Evolutionary conservation across 2,797 vertebrate genomes (phyloP), one percentile per base, ranked within the genome.

Genomic region (Coregonus sp.): DNA sequence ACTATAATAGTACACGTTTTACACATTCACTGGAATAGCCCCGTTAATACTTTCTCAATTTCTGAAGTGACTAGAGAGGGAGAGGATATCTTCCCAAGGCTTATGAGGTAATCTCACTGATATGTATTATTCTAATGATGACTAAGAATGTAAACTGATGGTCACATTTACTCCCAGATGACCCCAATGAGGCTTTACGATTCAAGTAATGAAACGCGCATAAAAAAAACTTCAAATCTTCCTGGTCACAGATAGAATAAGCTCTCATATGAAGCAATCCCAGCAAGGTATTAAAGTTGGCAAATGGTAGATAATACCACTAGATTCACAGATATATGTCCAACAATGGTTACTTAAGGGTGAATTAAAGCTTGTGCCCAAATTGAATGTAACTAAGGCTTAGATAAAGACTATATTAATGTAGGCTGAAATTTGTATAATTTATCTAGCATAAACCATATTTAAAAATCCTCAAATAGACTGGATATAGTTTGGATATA

Each of bases 111-210:
- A 94, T 94, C 92, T 93, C 88, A 79, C 78, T 92, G 92, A 94
- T 95, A 94, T 95, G 94, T 94, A 92, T 93, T 93, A 92, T 78
- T 89, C 88, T 95, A 92, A 94, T 93, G 92, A 94, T 79, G 87
- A 93, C 89, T 82, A 92, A 93, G 89, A 91, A 91, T 90, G 92
- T 92, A 90, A 90, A 92, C 90, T 89, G 91, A 87, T 91, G 85
- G 88, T 82, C 89, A 80, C 84, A 86, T 90, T 89, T 89, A 74
- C 86, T 84, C 78, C 82, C 3, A 66, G 84, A 88, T 92, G 94
- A 93, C 92, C 90, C 88, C 91, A 85, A 88, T 85, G 86, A 91
- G 88, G 88, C 88, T 84, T 88, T 85, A 86, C 83, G 88, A 90
- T 89, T 89, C 85, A 83, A 92, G 89, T 90, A 89, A 91, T 92